These are phyloP conservation scores for Platanista minor DNA, from an alignment of 2,113 vertebrate species.

Conservation along the genomic window DNA sequence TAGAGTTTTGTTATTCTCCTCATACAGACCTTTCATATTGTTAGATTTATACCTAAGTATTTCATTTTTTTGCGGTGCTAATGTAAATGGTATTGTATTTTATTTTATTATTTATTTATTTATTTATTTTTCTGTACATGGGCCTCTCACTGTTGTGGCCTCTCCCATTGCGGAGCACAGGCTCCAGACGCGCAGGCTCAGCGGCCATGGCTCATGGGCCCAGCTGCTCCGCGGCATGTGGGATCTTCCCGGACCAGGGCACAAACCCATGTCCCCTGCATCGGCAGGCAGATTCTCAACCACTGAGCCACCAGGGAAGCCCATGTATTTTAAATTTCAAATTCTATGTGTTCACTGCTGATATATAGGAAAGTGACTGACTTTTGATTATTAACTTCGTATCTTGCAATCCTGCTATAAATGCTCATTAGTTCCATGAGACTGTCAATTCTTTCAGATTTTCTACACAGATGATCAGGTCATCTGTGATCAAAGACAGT, in stretches of 20 bases:
- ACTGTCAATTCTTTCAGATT: neutral
- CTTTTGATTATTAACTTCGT: neutral
- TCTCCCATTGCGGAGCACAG: no score
- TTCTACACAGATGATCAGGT: neutral
- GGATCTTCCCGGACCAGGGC: no score
- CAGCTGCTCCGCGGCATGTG: no score
- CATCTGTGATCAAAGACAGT: neutral
- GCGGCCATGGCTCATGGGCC: no score
- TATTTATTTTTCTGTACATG: no score
- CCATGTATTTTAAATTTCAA: neutral
- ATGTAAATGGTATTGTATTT: neutral
- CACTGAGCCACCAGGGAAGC: no score
- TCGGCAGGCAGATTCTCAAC: no score
- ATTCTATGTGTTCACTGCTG: neutral
- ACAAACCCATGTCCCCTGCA: no score
- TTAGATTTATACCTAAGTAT: neutral
- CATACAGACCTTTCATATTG: neutral
- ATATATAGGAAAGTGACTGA: neutral
- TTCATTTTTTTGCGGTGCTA: neutral
- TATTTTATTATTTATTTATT: no score
- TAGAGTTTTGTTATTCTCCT: neutral
- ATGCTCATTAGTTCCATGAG: neutral
- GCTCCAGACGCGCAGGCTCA: no score
- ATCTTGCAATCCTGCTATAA: neutral
- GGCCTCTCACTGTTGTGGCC: no score